These are phyloP conservation scores for Sylvia atricapilla DNA, from an alignment of 2,113 vertebrate species.

Conservation along the genomic window DNA sequence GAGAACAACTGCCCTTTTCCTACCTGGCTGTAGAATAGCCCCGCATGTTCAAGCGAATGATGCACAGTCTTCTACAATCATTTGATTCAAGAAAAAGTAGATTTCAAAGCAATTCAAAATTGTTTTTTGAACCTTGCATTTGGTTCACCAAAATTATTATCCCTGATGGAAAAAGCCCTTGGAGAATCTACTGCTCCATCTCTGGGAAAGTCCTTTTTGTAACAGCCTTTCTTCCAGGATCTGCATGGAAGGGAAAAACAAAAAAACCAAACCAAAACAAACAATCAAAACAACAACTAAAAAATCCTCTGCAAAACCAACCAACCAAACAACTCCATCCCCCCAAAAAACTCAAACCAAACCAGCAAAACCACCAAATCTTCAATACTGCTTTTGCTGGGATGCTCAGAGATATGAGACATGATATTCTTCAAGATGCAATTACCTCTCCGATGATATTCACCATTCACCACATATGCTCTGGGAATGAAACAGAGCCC, in stretches of 20 bases:
- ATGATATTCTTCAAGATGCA: not conserved
- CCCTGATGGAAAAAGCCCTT: not conserved
- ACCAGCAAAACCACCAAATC: not conserved
- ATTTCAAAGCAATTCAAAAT: not conserved
- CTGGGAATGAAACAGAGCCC: not conserved
- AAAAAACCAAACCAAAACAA: not conserved
- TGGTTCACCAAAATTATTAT: not conserved
- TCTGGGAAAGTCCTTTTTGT: not conserved
- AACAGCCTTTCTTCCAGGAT: not conserved
- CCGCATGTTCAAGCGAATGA: not conserved
- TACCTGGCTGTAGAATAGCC: not conserved
- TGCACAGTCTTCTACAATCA: not conserved
- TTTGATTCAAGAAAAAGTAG: not conserved
- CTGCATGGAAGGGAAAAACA: not conserved
- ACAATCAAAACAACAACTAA: not conserved
- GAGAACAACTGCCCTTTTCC: not conserved
- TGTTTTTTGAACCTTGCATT: not conserved
- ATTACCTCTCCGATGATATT: not conserved
- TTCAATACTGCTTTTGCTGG: not conserved
- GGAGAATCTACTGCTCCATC: not conserved
- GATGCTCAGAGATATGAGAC: not conserved
- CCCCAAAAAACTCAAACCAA: not conserved
- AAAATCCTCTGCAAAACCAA: not conserved
- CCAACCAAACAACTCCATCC: accelerated
- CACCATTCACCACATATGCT: not conserved